phyloP scores from a whole-genome alignment of 1,140 invertebrate genomes.

The Sarcophaga bullata region DNA sequence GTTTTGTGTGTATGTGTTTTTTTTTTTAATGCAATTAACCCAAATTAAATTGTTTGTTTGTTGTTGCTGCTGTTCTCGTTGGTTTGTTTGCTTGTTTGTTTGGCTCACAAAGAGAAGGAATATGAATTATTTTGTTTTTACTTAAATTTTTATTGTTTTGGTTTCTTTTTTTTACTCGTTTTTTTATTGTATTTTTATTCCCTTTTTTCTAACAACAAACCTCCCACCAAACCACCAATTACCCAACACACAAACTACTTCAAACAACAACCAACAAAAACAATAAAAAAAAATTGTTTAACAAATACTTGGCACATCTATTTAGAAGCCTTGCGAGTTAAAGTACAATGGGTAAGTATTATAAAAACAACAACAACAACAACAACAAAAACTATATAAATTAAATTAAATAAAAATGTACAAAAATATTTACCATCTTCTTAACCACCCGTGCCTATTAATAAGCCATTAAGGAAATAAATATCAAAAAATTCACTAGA shows the following conservation, averaged over 20 bases:
- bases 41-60: constrained; percentile 39
- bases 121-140: background rate
- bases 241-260: background rate
- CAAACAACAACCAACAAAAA: background rate
- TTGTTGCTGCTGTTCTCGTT: constrained; percentile 5
- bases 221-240: background rate
- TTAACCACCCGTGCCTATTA: background rate
- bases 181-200: background rate
- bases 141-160: constrained; percentile 2
- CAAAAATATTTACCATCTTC: constrained; percentile 4
- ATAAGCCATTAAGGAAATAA: too few relatives aligned
- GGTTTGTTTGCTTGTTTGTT: constrained; percentile 32
- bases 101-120: background rate
- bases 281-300: too few relatives aligned
- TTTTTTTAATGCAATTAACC: constrained; percentile 33
- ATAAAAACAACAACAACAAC: background rate
- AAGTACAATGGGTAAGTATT: constrained; percentile 63
- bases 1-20: background rate
- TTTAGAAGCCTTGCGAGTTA: constrained; percentile 59
- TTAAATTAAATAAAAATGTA: background rate
- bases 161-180: background rate
- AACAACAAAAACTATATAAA: background rate
- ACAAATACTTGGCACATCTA: background rate
- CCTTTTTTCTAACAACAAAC: background rate
- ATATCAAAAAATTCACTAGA: background rate